These are phyloP conservation scores for Eptesicus fuscus DNA, from an alignment of 2,113 vertebrate genomes.

Conservation along the genomic window DNA sequence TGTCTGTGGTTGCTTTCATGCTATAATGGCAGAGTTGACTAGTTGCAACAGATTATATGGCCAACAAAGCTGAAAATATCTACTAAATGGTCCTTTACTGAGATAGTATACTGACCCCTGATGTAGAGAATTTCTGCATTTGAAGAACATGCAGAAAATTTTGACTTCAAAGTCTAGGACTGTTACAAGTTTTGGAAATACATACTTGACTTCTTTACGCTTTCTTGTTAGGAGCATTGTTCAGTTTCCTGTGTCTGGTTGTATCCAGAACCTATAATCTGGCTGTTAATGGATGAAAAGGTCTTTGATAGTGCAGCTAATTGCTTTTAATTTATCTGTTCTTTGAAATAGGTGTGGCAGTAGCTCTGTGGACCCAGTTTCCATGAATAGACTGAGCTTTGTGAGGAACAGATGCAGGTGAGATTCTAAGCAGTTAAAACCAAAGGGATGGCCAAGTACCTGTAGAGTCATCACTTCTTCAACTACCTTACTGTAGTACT, in stretches of 20 bases:
- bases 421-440: background rate
- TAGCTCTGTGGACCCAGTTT: constrained; percentile 87
- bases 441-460: background rate
- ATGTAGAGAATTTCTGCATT: background rate
- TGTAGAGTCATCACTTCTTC: background rate
- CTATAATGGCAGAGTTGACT: background rate
- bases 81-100: background rate
- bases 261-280: background rate
- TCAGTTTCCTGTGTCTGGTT: constrained; percentile 20
- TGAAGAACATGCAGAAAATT: background rate
- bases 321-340: constrained; percentile 35
- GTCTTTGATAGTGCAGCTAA: background rate
- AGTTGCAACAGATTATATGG: background rate
- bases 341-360: constrained; percentile 86
- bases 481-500: background rate
- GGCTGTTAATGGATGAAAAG: background rate
- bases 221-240: background rate
- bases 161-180: background rate
- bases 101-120: background rate
- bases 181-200: constrained; percentile 1
- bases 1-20: background rate
- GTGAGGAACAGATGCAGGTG: constrained; percentile 94
- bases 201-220: background rate
- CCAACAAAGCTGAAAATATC: background rate
- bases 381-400: constrained; percentile 92